Evolutionary conservation across 1,140 invertebrate species (phyloP), one percentile per base, ranked within the genome.

Genomic region (Drosophila burlai): DNA sequence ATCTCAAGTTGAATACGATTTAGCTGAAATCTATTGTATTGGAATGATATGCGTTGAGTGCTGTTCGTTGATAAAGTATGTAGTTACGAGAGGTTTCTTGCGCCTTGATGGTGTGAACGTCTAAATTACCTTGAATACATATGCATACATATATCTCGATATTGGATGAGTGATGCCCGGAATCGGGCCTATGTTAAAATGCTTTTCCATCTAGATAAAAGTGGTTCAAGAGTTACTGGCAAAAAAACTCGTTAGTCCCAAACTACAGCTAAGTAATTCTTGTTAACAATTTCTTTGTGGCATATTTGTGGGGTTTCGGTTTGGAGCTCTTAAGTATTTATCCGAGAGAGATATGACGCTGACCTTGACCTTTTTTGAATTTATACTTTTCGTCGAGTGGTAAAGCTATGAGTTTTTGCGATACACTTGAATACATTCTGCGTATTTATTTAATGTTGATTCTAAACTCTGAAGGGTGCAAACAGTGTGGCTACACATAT

Each of bases 401-500:
- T 74, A 74, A 74, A 75, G 71, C 68, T 73, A 74, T 74, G 71
- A 38, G 36, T 43, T 59, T 58, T 46, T 45, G 62, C 40, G 49
- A 71, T 66, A 55, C 18, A 65, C 24, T 49, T 73, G 29, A 13
- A 50, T 71, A 73, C 45, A 49, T 58, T 65, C 40, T 21, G 18
- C 11, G 52, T 52, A 58, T 11, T 43, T 66, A 45, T 59, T 66
- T 54, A 34, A 61, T 81, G 60, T 74, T 76, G 61, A 3, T 66
- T 83, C 43, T 86, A 86, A 82, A 87, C 83, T 86, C 83, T 87
- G 83, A 87, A 89, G 61, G 77, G 84, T 89, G 84, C 84, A 89
- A 89, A 87, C 84, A 78, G 61, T 82, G 67, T 73, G 52, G 55
- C 49, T 80, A 65, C 66, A 69, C 52, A 59, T 77, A 77, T 62